A percentile compares a stretch with the other conserved stretches of the same genome.
phyloP scores from a whole-genome alignment of 2,888 invertebrate genomes.

The Neoaliturus tenellus region DNA sequence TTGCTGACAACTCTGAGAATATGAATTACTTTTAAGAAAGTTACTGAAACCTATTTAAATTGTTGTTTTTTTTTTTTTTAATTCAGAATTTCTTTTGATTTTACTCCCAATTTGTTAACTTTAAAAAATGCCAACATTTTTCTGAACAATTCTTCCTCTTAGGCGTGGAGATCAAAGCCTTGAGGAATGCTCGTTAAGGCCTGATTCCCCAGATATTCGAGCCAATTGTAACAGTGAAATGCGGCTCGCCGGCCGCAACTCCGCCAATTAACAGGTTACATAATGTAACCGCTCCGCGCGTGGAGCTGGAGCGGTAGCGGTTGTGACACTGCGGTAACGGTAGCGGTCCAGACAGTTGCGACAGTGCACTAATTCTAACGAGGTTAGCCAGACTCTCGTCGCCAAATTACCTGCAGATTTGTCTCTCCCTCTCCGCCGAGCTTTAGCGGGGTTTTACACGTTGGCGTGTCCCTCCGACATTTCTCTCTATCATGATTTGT shows the following conservation, averaged over 20 bases:
- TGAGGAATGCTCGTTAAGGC: background rate
- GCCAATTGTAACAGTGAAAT: slow-evolving; percentile 8
- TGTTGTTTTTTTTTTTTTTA: too few relatives aligned
- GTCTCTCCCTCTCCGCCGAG: background rate
- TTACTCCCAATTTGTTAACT: too few relatives aligned
- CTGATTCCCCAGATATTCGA: slow-evolving; percentile 10
- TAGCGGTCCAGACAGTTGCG: slow-evolving; percentile 14
- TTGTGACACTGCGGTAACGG: background rate
- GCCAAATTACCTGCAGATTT: too few relatives aligned
- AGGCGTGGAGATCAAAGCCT: background rate
- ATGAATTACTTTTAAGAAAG: too few relatives aligned
- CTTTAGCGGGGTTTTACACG: background rate
- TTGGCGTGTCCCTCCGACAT: background rate
- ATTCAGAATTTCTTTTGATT: too few relatives aligned
- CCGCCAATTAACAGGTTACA: slow-evolving; percentile 16
- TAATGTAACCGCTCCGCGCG: background rate
- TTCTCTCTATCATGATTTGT: background rate
- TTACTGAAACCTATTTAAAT: too few relatives aligned
- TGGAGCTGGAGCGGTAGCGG: slow-evolving; percentile 3
- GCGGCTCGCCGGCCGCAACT: slow-evolving; percentile 2
- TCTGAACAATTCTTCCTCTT: too few relatives aligned
- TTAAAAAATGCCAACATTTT: too few relatives aligned
- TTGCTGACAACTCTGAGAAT: too few relatives aligned
- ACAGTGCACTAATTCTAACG: background rate
- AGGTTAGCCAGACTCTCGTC: background rate